phyloP scores from a whole-genome alignment of 2,797 vertebrate genomes.

The Cossypha caffra region DNA sequence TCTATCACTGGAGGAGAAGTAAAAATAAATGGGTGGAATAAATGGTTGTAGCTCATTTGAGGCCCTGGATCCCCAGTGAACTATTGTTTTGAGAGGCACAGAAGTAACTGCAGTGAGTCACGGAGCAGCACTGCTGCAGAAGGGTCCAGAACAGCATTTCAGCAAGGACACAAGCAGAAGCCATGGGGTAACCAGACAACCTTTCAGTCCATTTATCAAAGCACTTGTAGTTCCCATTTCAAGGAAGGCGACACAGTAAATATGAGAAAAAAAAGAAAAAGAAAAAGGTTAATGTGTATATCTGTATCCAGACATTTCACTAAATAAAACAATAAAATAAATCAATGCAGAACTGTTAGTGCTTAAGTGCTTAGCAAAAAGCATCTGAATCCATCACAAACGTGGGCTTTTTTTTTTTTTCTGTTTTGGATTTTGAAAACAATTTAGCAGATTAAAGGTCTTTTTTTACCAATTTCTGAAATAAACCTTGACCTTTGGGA shows the following conservation, averaged over 20 bases:
- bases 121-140: slow-evolving; percentile 1
- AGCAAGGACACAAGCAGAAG: slow-evolving; percentile 51
- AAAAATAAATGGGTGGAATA: slow-evolving; percentile 47
- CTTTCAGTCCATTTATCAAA: slow-evolving; percentile 76
- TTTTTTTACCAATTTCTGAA: not conserved
- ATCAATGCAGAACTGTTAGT: not conserved
- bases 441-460: slow-evolving; percentile 15
- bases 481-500: slow-evolving; percentile 16
- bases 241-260: slow-evolving; percentile 75
- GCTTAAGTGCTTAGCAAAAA: slow-evolving; percentile 23
- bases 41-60: slow-evolving; percentile 20
- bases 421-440: not conserved
- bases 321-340: slow-evolving; percentile 54
- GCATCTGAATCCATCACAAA: slow-evolving; percentile 9
- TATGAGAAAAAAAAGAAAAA: slow-evolving; percentile 23
- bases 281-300: slow-evolving; percentile 63
- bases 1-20: slow-evolving; percentile 34
- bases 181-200: slow-evolving; percentile 62
- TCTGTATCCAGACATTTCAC: slow-evolving; percentile 52
- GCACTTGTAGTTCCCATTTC: slow-evolving; percentile 60
- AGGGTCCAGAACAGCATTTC: slow-evolving; percentile 42
- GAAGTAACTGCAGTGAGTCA: slow-evolving; percentile 50
- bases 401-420: accelerated
- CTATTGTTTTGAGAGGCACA: slow-evolving; percentile 28
- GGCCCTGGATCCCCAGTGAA: slow-evolving; percentile 29